phyloP scores from a whole-genome alignment of 37 sponge, comb jelly and placozoan genomes.

The Beroe forskalii region DNA sequence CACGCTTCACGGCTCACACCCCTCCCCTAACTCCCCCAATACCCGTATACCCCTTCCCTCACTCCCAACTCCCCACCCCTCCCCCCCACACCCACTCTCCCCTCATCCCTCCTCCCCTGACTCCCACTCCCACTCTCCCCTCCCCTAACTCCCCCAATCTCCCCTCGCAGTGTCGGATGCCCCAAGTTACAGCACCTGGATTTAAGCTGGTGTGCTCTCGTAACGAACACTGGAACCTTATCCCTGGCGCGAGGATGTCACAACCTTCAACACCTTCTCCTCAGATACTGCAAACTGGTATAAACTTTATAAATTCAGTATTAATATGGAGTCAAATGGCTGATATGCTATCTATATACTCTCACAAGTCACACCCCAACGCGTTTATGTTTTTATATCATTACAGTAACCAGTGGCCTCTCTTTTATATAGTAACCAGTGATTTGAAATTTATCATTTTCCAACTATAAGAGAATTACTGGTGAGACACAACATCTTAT shows the following conservation, averaged over 20 bases:
- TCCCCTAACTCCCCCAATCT: background rate
- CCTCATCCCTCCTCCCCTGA: background rate
- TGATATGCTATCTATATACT: too few relatives aligned
- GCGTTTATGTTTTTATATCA: background rate
- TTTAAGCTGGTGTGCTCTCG: constrained; percentile 23
- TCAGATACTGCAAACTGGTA: constrained; percentile 46
- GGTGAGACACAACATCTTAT: too few relatives aligned
- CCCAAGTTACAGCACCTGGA: constrained; percentile 26
- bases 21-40: background rate
- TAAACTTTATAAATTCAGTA: too few relatives aligned
- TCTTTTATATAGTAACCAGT: too few relatives aligned
- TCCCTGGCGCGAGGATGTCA: constrained; percentile 9
- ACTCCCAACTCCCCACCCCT: constrained; percentile 12
- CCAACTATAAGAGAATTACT: too few relatives aligned
- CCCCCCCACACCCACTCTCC: background rate
- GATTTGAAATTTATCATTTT: too few relatives aligned
- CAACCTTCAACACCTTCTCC: constrained; percentile 26
- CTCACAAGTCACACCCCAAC: background rate
- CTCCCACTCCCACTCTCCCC: background rate
- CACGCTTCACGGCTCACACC: background rate
- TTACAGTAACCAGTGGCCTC: too few relatives aligned
- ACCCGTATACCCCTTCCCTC: background rate
- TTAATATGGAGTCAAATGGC: too few relatives aligned
- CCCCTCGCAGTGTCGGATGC: background rate
- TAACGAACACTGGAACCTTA: background rate